A percentile compares a stretch with the other conserved stretches of the same genome.
Evolutionary conservation across 92 coral and sea anemone species (phyloP).

Genomic region (Phenganax stokvisi): DNA sequence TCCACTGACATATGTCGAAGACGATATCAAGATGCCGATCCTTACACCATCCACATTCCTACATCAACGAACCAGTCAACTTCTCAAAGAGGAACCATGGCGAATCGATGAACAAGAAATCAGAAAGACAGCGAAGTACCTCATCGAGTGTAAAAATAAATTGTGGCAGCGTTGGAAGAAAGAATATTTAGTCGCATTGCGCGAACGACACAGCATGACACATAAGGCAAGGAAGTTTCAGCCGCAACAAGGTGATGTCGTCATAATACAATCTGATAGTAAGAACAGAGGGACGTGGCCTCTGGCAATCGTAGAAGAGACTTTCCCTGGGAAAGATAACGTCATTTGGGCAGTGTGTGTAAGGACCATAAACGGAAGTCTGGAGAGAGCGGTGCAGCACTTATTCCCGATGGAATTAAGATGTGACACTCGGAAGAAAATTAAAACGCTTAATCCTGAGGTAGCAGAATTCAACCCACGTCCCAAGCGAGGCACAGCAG

Average conservation of each 20-base stretch:
- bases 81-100: conserved; percentile 32
- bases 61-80: conserved; percentile 34
- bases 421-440: background rate
- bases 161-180: conserved; percentile 40
- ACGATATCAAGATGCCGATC: conserved; percentile 5
- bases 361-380: conserved; percentile 14
- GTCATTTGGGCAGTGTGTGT: conserved; percentile 35
- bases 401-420: background rate
- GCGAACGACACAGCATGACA: conserved; percentile 46
- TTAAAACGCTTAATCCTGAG: background rate
- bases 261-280: conserved; percentile 38
- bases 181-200: conserved; percentile 40
- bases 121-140: conserved; percentile 32
- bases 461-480: background rate
- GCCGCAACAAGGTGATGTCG: conserved; percentile 40
- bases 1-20: conserved; percentile 8
- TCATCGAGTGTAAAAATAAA: conserved; percentile 34
- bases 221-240: conserved; percentile 37
- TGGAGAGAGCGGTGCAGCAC: conserved; percentile 10
- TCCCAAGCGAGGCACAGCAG: conserved; percentile 12
- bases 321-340: conserved; percentile 37
- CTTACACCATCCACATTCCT: conserved; percentile 19
- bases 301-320: conserved; percentile 39
- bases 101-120: conserved; percentile 31
- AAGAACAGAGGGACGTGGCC: conserved; percentile 46